A percentile compares a stretch with the other conserved stretches of the same genome.
Conservation (phyloP, 2,888 invertebrate genomes). For the Habrosyne pyritoides region DNA sequence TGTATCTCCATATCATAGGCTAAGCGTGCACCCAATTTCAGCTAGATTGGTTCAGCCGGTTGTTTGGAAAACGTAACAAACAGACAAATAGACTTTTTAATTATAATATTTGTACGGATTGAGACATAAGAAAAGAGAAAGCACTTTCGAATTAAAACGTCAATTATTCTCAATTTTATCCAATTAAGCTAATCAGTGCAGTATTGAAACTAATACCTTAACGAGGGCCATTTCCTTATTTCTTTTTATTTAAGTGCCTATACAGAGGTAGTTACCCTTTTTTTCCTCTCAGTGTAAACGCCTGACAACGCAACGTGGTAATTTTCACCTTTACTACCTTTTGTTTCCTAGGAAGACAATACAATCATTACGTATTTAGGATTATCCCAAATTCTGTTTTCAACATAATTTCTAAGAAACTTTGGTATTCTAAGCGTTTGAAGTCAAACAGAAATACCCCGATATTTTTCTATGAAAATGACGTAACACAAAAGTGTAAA, state of each 20-base stretch:
- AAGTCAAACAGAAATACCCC: not conserved
- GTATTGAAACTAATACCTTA: no score
- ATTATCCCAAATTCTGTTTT: not conserved
- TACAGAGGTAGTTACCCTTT: not conserved
- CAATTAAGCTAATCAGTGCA: no score
- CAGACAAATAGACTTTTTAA: no score
- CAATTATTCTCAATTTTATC: no score
- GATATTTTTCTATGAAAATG: not conserved
- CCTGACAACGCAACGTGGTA: not conserved
- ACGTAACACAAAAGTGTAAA: conserved; percentile 18
- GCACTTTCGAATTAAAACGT: no score
- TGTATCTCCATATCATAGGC: no score
- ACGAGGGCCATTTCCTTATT: not conserved
- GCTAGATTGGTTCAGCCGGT: no score
- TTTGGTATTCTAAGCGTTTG: not conserved
- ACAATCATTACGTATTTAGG: not conserved
- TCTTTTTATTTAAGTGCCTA: no score
- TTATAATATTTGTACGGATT: no score
- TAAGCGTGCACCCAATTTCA: no score
- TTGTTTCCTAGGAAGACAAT: not conserved
- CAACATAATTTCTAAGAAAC: not conserved
- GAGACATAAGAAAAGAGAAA: no score
- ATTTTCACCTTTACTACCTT: not conserved
- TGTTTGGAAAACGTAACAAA: no score
- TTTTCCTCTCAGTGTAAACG: not conserved